These are phyloP conservation scores for Buceros bicornis DNA, from an alignment of 2,797 vertebrate species.

Conservation along the genomic window DNA sequence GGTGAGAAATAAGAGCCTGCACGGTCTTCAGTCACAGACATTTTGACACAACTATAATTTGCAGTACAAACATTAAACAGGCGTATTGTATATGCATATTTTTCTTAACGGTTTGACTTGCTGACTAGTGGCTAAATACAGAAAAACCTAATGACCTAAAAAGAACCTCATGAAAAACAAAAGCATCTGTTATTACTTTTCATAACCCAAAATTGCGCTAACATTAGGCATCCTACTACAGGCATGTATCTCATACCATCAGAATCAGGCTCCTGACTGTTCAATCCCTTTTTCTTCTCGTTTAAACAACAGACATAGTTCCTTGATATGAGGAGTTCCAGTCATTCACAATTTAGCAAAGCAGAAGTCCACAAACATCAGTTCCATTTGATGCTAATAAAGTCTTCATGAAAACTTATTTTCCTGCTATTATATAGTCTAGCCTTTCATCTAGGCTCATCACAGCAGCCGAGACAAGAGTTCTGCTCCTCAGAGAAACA, in stretches of 20 bases:
- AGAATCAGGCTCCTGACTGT: not conserved
- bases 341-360: not conserved
- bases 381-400: not conserved
- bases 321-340: not conserved
- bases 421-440: not conserved
- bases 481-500: not conserved
- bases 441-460: not conserved
- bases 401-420: not conserved
- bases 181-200: not conserved
- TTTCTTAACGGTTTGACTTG: not conserved
- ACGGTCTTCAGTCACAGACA: not conserved
- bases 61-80: not conserved
- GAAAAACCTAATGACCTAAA: not conserved
- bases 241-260: not conserved
- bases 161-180: not conserved
- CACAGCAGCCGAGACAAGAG: not conserved
- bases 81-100: not conserved
- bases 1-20: not conserved
- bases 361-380: not conserved
- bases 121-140: conserved; percentile 1
- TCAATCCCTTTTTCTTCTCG: not conserved
- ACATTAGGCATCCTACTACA: not conserved
- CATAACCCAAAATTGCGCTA: not conserved
- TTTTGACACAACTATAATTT: not conserved
- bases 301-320: not conserved